phyloP scores from a whole-genome alignment of 2,113 vertebrate genomes.

The Ovis aries region ARS-UI_Ramb_v3.0 NC_056064.1:17991001-17991500 shows the following conservation, averaged over 20 bases:
- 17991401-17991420: not conserved
- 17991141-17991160: not conserved
- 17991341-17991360: not conserved
- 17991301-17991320: not conserved
- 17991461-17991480: not conserved
- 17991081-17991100: not conserved
- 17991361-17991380: not conserved
- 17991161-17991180: not conserved
- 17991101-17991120: not conserved
- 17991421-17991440: not conserved
- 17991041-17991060: not conserved
- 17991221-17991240: not conserved
- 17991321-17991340: not conserved
- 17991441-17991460: not conserved
- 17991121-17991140: not conserved
- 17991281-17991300: not conserved
- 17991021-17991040: not conserved
- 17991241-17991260: not conserved
- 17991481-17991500: not conserved
- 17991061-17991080: not conserved
- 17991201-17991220: not conserved
- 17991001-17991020: not conserved
- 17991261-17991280: not conserved
- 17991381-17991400: not conserved
- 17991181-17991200: not conserved